A percentile compares a stretch with the other conserved stretches of the same genome.
Evolutionary conservation across 1,140 invertebrate genomes (phyloP).

Genomic region (Vollenhovia emeryi): DNA sequence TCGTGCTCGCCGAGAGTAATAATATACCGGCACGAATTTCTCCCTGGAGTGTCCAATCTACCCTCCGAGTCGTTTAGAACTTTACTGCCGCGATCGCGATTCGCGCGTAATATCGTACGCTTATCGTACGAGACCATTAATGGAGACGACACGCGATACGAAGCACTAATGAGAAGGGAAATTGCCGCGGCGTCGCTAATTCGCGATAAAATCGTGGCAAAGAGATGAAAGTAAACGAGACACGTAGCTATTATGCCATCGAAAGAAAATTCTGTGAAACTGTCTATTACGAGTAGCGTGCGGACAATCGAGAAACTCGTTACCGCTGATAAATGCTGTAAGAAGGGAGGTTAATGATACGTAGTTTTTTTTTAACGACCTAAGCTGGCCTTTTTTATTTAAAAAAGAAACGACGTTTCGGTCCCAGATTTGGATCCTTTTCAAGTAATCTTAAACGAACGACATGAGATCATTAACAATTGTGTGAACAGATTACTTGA

Average conservation of each 20-base stretch:
- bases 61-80: conserved; percentile 58
- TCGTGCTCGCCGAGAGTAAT: conserved; percentile 74
- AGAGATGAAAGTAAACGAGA: neutral
- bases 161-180: conserved; percentile 31
- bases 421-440: too few species aligned
- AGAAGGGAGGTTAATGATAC: too few species aligned
- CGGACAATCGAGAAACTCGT: neutral
- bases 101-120: neutral
- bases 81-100: conserved; percentile 55
- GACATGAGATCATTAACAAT: too few species aligned
- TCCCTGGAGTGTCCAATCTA: conserved; percentile 61
- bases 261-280: neutral
- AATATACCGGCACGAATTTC: conserved; percentile 68
- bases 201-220: conserved; percentile 15
- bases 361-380: too few species aligned
- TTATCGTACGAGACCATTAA: conserved; percentile 11
- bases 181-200: conserved; percentile 15
- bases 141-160: conserved; percentile 37
- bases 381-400: too few species aligned
- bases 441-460: too few species aligned
- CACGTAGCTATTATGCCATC: neutral
- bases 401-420: too few species aligned
- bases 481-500: too few species aligned
- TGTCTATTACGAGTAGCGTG: too few species aligned
- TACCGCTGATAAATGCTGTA: neutral